phyloP scores from a whole-genome alignment of 2,888 invertebrate species.

The Melieria omissa region DNA sequence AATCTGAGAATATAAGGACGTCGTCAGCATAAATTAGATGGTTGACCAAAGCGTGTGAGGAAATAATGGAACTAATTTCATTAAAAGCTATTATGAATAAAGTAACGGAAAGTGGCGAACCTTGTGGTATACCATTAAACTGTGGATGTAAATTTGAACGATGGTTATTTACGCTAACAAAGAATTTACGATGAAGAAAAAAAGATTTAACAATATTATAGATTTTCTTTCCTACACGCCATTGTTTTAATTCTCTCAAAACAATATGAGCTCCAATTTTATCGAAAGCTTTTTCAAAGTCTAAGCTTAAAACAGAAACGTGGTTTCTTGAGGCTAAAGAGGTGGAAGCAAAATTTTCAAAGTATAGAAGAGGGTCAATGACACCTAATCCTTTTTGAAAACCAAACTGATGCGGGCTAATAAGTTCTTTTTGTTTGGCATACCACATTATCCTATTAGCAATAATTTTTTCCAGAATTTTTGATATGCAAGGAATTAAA shows the following conservation, averaged over 20 bases:
- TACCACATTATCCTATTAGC: slow-evolving; percentile 8
- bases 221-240: neutral
- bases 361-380: slow-evolving; percentile 15
- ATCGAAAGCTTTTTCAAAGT: slow-evolving; percentile 20
- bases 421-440: slow-evolving; percentile 6
- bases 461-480: slow-evolving; percentile 16
- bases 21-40: too few relatives aligned
- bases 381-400: slow-evolving; percentile 10
- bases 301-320: slow-evolving; percentile 10
- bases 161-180: neutral
- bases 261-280: slow-evolving; percentile 7
- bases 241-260: slow-evolving; percentile 10
- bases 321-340: slow-evolving; percentile 11
- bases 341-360: slow-evolving; percentile 16
- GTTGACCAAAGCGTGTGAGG: too few relatives aligned
- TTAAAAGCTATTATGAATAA: too few relatives aligned
- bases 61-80: too few relatives aligned
- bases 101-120: too few relatives aligned
- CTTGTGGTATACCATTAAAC: too few relatives aligned
- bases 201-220: neutral
- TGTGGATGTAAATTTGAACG: too few relatives aligned
- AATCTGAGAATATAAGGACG: neutral
- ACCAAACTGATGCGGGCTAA: slow-evolving; percentile 11
- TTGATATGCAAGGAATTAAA: slow-evolving; percentile 17
- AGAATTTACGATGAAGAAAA: neutral